These are phyloP conservation scores for Catocala fraxini DNA, from an alignment of 2,888 invertebrate genomes.

Conservation along the genomic window DNA sequence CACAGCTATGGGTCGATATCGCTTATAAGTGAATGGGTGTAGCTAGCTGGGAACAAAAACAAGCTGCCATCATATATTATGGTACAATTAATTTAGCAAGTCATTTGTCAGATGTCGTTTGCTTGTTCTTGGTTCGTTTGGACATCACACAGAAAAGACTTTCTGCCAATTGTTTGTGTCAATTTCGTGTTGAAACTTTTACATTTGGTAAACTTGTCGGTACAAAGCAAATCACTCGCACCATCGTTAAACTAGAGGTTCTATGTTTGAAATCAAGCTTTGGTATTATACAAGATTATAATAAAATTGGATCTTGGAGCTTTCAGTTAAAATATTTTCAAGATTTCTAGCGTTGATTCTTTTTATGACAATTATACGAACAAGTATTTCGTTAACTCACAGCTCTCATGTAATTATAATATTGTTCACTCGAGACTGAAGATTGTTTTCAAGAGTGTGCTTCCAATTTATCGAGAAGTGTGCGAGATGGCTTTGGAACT, in stretches of 20 bases:
- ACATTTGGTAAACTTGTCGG: slow-evolving; percentile 6
- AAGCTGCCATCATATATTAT: too few species aligned
- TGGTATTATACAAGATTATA: slow-evolving; percentile 3
- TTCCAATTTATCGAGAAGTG: slow-evolving; percentile 9
- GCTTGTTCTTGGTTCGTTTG: slow-evolving; percentile 7
- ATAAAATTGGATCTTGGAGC: neutral
- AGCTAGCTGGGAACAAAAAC: too few species aligned
- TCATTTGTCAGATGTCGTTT: slow-evolving; percentile 6
- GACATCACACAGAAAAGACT: slow-evolving; percentile 14
- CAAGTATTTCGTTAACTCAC: neutral
- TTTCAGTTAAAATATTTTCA: neutral
- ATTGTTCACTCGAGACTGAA: slow-evolving; percentile 1
- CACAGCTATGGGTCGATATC: too few species aligned
- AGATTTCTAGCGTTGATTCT: neutral
- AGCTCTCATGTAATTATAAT: neutral
- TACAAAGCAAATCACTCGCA: slow-evolving; percentile 9
- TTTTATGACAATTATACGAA: neutral
- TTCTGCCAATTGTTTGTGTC: slow-evolving; percentile 8
- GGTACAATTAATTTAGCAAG: too few species aligned
- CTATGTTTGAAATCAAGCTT: neutral
- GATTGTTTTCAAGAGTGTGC: slow-evolving; percentile 2
- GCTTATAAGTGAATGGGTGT: too few species aligned
- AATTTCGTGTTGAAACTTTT: slow-evolving; percentile 8
- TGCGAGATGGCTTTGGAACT: slow-evolving; percentile 5
- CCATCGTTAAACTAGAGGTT: slow-evolving; percentile 3